phyloP scores from a whole-genome alignment of 1,140 invertebrate genomes.

The Bombus sibiricus region DNA sequence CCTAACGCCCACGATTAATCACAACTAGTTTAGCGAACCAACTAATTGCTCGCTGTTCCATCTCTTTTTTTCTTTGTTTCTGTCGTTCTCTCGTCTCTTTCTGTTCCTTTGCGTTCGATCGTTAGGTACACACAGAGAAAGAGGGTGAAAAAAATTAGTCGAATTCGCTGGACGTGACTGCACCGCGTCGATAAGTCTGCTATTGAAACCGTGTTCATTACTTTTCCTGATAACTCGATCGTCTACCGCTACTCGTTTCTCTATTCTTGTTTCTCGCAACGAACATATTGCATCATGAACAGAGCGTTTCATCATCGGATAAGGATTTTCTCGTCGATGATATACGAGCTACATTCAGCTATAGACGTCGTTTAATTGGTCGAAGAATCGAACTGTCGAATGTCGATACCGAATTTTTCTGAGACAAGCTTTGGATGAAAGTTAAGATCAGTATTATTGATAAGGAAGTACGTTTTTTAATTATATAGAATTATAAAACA shows the following conservation, averaged over 20 bases:
- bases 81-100: background rate
- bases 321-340: background rate
- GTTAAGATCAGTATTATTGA: background rate
- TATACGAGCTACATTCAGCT: no score
- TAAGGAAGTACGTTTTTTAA: background rate
- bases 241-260: background rate
- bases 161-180: conserved; percentile 10
- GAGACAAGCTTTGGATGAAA: background rate
- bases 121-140: background rate
- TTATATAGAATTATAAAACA: no score
- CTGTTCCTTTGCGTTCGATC: background rate
- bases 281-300: background rate
- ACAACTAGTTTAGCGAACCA: conserved; percentile 23
- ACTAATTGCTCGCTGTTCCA: conserved; percentile 43
- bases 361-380: background rate
- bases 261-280: background rate
- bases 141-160: background rate
- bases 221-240: conserved; percentile 23
- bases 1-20: conserved; percentile 51
- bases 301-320: background rate
- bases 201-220: conserved; percentile 21
- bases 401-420: background rate
- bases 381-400: background rate
- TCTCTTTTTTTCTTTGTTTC: background rate
- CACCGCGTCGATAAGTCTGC: background rate